A percentile compares a stretch with the other conserved stretches of the same genome.
Evolutionary conservation across 2,113 vertebrate genomes (phyloP).

Genomic region (Rhagologus leucostigma): DNA sequence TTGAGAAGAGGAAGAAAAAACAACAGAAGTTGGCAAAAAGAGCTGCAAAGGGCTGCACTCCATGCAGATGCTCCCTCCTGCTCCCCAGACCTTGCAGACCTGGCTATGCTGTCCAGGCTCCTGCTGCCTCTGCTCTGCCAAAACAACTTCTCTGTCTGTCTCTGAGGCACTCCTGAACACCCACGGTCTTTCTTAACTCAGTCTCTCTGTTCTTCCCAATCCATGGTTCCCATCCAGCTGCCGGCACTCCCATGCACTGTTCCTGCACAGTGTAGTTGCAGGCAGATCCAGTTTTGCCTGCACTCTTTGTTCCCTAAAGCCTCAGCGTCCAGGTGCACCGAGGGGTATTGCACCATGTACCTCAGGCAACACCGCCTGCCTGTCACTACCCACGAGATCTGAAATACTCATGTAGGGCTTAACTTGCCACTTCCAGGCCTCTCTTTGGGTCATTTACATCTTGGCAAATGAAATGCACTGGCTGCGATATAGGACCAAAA

Average conservation of each 20-base stretch:
- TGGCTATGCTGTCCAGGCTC: not conserved
- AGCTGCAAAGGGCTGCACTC: not conserved
- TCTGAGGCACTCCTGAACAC: not conserved
- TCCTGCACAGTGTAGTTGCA: fast-evolving
- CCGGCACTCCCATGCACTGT: fast-evolving
- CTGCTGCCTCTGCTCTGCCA: not conserved
- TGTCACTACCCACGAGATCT: not conserved
- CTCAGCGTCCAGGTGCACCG: fast-evolving
- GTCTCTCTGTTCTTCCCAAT: not conserved
- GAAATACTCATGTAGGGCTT: not conserved
- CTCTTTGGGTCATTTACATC: not conserved
- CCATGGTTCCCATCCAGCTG: not conserved
- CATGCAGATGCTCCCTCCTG: not conserved
- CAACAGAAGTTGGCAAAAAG: not conserved
- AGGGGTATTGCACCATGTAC: not conserved
- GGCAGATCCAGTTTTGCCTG: not conserved
- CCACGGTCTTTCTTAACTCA: not conserved
- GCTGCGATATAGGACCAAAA: not conserved
- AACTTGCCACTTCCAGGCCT: fast-evolving
- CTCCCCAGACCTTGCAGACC: not conserved
- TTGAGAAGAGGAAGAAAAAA: slow-evolving; percentile 18
- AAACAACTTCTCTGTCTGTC: not conserved
- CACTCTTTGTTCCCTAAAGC: not conserved
- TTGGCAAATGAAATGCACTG: not conserved
- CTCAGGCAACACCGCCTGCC: not conserved